These are phyloP conservation scores for Diaprepes abbreviatus DNA, from an alignment of 2,888 invertebrate species.

Conservation along the genomic window DNA sequence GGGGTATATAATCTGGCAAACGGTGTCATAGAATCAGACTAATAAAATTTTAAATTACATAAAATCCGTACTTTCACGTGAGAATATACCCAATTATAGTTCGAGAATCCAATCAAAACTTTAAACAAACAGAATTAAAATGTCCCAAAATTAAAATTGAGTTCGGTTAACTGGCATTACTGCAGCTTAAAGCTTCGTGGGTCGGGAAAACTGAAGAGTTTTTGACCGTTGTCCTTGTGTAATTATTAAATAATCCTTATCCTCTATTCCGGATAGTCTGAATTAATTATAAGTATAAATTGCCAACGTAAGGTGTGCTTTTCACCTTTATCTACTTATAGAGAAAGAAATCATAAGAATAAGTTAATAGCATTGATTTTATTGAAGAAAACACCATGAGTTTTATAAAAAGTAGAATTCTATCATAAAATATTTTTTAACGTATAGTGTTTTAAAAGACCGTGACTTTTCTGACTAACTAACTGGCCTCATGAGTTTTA, in stretches of 20 bases:
- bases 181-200: conserved; percentile 18
- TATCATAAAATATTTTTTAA: too few species aligned
- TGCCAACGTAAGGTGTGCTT: too few species aligned
- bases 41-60: background rate
- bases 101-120: conserved; percentile 31
- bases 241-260: conserved; percentile 26
- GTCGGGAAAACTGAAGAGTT: conserved; percentile 12
- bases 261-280: conserved; percentile 2
- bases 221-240: conserved; percentile 12
- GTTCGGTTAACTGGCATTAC: conserved; percentile 32
- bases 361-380: too few species aligned
- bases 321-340: too few species aligned
- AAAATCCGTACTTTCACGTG: background rate
- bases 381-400: too few species aligned
- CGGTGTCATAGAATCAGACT: background rate
- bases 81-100: conserved; percentile 20
- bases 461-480: too few species aligned
- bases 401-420: too few species aligned
- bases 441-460: too few species aligned
- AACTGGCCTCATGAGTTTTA: too few species aligned
- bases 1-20: too few species aligned
- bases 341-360: too few species aligned
- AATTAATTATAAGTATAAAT: background rate
- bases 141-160: conserved; percentile 31
- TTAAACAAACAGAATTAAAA: conserved; percentile 34